Evolutionary conservation across 2,888 invertebrate genomes (phyloP), one percentile per base, ranked within the genome.

Genomic region (Neoscelio sp.): DNA sequence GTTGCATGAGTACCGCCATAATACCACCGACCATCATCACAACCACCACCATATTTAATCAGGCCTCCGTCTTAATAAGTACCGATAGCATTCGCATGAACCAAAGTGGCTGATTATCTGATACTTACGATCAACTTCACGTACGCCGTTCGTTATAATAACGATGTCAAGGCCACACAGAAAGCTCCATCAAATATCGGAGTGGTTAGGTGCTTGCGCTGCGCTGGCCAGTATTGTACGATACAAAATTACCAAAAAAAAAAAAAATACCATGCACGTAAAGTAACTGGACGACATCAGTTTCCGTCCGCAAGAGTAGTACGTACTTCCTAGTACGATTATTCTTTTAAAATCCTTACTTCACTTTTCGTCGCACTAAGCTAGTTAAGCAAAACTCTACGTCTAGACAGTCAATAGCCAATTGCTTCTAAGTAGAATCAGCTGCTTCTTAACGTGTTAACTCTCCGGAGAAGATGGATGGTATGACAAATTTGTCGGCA

Each of bases 51-150:
- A 58, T 54, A 40, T 65, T 54, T 38, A 74, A 58, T 58, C 42
- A 52, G 60, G 48, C 44, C 44, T 60, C 50, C 60, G 58, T 44
- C 38, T 67, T 33, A 58, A 65, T 56, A 48, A 73, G 38, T 52
- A 48, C 15, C 65, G 74, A 67, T 60, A 74, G 67, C 74, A 74
- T 70, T 76, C 68, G 56, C 70, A 77, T 70, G 52, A 65, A 44
- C 28, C 30, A 62, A 68, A 62, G 50, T 54, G 56, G 35, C 35
- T 62, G 42, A 65, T 64, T 74, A 13, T 71, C 62, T 52, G 33
- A 73, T 78, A 78, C 78, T 78, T 78, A 78, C 78, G 65, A 65
- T 78, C 40, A 67, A 60, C 42, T 71, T 62, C 62, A 68, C 54
- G 71, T 71, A 60, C 40, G 60, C 20, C 26, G 71, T 70, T 70